These are phyloP conservation scores for Microcebus ravelobensis DNA, from an alignment of 2,113 vertebrate species.

Conservation along the genomic window DNA sequence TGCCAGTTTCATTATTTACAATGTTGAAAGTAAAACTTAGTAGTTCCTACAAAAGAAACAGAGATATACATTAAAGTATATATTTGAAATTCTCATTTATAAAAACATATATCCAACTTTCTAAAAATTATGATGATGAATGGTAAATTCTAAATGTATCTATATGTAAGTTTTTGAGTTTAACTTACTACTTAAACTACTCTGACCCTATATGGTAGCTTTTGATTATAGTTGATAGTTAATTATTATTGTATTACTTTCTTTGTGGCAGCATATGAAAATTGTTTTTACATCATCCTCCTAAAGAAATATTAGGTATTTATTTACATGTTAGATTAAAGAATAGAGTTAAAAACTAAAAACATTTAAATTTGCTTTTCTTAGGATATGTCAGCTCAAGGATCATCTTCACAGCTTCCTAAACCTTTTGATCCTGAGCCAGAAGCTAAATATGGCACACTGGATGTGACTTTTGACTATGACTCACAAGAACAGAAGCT, in stretches of 20 bases:
- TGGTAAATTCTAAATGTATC: background rate
- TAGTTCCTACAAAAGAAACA: background rate
- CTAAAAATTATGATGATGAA: background rate
- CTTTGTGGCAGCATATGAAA: constrained; percentile 50
- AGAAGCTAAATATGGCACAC: constrained; percentile 93
- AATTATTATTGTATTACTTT: constrained; percentile 47
- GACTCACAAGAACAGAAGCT: constrained; percentile 96
- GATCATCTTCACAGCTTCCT: constrained; percentile 93
- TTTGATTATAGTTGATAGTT: constrained; percentile 40
- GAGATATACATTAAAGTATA: background rate
- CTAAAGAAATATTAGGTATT: constrained; percentile 25
- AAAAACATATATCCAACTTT: background rate
- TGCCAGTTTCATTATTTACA: background rate
- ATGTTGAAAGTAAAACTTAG: constrained; percentile 18
- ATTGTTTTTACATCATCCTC: constrained; percentile 31
- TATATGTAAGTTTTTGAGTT: background rate
- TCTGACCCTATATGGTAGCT: background rate
- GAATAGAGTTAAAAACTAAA: constrained; percentile 70
- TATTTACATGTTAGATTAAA: constrained; percentile 59
- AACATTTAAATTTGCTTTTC: constrained; percentile 72
- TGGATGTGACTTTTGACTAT: constrained; percentile 97
- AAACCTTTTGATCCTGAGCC: constrained; percentile 96
- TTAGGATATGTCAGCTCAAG: constrained; percentile 94
- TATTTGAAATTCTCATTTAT: constrained; percentile 6
- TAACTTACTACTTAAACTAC: background rate